Percentiles rank a stretch among this genome's conserved stretches.
Evolutionary conservation across 2,113 vertebrate genomes (phyloP).

Genomic region (Ginglymostoma cirratum): DNA sequence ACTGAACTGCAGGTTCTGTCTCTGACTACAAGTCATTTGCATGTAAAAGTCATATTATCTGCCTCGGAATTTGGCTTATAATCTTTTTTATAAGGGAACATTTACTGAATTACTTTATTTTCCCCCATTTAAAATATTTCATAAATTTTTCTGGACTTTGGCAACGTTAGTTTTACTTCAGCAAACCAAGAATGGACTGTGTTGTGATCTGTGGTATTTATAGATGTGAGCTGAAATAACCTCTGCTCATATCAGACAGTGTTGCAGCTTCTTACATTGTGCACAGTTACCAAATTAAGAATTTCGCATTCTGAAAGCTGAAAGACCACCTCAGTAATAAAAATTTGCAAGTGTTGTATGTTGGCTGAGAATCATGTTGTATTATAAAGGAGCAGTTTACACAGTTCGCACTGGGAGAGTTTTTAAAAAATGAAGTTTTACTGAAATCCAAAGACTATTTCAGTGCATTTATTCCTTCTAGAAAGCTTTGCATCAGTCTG

Average conservation of each 20-base stretch:
- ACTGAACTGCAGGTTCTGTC: neutral
- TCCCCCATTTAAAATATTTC: slow-evolving; percentile 8
- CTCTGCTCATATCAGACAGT: neutral
- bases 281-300: neutral
- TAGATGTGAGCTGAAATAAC: neutral
- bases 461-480: neutral
- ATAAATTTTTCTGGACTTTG: neutral
- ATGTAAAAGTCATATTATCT: neutral
- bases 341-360: neutral
- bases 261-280: neutral
- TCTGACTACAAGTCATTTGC: neutral
- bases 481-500: neutral
- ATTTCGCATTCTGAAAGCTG: neutral
- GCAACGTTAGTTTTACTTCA: neutral
- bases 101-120: neutral
- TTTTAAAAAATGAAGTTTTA: neutral
- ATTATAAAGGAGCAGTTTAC: neutral
- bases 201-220: neutral
- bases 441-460: neutral
- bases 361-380: neutral
- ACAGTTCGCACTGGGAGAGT: neutral
- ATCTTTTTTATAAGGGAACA: neutral
- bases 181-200: neutral
- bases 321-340: neutral
- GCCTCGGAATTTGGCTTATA: neutral